Conservation (phyloP, 2,797 vertebrate species). For the Rhynchotus rufescens region DNA sequence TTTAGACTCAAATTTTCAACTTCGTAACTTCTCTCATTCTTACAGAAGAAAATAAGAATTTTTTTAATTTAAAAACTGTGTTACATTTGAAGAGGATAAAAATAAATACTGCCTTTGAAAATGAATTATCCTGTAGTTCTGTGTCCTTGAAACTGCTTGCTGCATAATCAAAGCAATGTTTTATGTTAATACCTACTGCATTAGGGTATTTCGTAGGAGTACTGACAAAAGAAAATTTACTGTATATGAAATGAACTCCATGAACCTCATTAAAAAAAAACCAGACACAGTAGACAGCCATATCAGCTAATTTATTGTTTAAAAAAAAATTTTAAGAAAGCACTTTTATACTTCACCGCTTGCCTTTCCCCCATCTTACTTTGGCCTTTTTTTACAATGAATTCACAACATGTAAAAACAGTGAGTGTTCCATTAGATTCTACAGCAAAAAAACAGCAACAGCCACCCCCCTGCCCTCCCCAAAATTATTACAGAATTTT, state of each 20-base stretch:
- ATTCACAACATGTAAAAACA: not conserved
- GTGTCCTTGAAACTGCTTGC: slow-evolving; percentile 23
- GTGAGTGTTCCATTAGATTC: not conserved
- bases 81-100: not conserved
- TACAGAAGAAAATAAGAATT: not conserved
- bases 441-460: not conserved
- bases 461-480: no score
- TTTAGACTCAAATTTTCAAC: not conserved
- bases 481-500: not conserved
- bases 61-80: not conserved
- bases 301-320: not conserved
- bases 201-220: not conserved
- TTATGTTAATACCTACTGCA: not conserved
- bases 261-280: not conserved
- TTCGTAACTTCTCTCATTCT: not conserved
- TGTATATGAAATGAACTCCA: not conserved
- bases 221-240: not conserved
- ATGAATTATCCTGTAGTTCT: not conserved
- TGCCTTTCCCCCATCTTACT: not conserved
- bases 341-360: not conserved
- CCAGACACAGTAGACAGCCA: not conserved
- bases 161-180: not conserved
- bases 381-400: not conserved
- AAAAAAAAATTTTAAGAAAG: not conserved
- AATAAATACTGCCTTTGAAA: not conserved